Percentiles rank a stretch among this genome's conserved stretches.
Evolutionary conservation across 2,113 vertebrate genomes (phyloP).

Genomic region (Actenoides lindsayi): DNA sequence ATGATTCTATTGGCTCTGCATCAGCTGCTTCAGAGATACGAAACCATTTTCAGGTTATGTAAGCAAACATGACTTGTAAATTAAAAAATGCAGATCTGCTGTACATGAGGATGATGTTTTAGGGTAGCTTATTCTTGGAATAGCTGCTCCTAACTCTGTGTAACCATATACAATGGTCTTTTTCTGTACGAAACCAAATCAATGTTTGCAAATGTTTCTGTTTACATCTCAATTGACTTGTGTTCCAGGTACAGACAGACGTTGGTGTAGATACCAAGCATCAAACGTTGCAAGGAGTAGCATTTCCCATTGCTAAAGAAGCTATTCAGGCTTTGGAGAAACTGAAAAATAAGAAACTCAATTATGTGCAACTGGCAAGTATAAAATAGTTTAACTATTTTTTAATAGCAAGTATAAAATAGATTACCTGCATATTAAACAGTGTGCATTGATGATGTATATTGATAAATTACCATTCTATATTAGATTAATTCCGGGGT

Average conservation of each 20-base stretch:
- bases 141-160: background rate
- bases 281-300: constrained; percentile 93
- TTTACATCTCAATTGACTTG: background rate
- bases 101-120: background rate
- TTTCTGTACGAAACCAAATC: background rate
- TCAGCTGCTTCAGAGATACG: background rate
- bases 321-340: constrained; percentile 88
- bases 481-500: background rate
- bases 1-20: background rate
- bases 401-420: background rate
- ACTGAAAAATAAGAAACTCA: constrained; percentile 85
- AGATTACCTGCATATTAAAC: background rate
- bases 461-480: background rate
- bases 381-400: background rate
- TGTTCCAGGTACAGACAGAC: constrained; percentile 88
- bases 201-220: background rate
- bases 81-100: background rate
- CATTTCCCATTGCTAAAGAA: constrained; percentile 90
- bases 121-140: background rate
- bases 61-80: background rate
- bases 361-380: constrained; percentile 96
- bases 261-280: constrained; percentile 92
- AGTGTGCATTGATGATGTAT: background rate
- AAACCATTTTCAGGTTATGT: background rate
- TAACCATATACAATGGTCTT: background rate